Evolutionary conservation across 2,113 vertebrate species (phyloP).

Genomic region (Tetraodon nigroviridis): DNA sequence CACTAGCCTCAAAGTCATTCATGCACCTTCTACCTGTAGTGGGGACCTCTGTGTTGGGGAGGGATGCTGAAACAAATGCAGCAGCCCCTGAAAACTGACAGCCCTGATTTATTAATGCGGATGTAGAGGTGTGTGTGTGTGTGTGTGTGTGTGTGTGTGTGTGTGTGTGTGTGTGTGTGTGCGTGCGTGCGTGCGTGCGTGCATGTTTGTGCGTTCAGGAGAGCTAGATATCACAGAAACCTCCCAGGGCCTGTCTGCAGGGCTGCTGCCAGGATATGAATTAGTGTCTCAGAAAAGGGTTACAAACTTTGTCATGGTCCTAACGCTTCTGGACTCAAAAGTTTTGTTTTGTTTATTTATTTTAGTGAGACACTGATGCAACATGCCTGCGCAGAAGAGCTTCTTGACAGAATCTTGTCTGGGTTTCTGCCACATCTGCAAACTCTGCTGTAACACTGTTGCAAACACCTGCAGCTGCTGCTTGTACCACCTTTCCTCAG

Average conservation of each 20-base stretch:
- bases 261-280: neutral
- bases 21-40: slow-evolving; percentile 3
- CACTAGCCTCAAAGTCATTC: slow-evolving; percentile 44
- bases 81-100: neutral
- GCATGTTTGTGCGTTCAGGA: neutral
- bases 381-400: neutral
- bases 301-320: too few relatives aligned
- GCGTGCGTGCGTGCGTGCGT: neutral
- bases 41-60: neutral
- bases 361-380: too few relatives aligned
- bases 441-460: slow-evolving; percentile 15
- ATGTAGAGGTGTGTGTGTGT: neutral
- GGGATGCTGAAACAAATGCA: neutral
- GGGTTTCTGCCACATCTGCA: slow-evolving; percentile 1
- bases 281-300: too few relatives aligned
- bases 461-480: slow-evolving; percentile 21
- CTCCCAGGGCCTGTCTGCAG: neutral
- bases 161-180: too few relatives aligned
- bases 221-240: slow-evolving; percentile 2
- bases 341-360: too few relatives aligned
- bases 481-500: neutral
- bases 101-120: slow-evolving; percentile 3
- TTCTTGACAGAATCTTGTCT: neutral
- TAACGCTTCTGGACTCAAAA: too few relatives aligned
- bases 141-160: too few relatives aligned